phyloP scores from a whole-genome alignment of 2,113 vertebrate genomes.

The Xiphorhynchus elegans region DNA sequence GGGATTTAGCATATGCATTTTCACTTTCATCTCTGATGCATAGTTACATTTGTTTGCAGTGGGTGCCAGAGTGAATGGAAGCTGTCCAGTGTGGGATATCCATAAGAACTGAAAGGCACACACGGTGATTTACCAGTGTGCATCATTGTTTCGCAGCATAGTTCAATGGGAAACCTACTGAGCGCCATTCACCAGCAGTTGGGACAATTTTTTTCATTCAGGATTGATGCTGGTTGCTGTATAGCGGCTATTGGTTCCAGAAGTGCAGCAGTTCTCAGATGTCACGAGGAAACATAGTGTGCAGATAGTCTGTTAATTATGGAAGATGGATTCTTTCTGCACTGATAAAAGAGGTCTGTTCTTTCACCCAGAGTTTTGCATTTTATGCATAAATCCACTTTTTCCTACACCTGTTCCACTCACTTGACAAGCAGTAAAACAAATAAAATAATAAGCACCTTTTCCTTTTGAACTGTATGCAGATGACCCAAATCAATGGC shows the following conservation, averaged over 20 bases:
- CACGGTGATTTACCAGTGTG: conserved; percentile 62
- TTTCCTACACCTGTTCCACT: conserved; percentile 24
- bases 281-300: neutral
- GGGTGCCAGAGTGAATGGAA: conserved; percentile 68
- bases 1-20: conserved; percentile 72
- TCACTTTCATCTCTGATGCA: conserved; percentile 71
- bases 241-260: conserved; percentile 21
- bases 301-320: conserved; percentile 29
- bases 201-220: conserved; percentile 65
- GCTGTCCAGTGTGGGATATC: conserved; percentile 68
- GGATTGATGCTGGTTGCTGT: conserved; percentile 44
- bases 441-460: neutral
- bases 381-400: conserved; percentile 28
- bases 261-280: conserved; percentile 51
- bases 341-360: neutral
- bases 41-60: conserved; percentile 70
- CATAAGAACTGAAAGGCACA: conserved; percentile 64
- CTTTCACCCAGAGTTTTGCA: conserved; percentile 37
- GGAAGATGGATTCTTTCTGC: conserved; percentile 12
- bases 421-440: conserved; percentile 24
- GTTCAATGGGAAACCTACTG: conserved; percentile 64
- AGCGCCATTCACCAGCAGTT: conserved; percentile 55
- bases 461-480: conserved; percentile 30
- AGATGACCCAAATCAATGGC: conserved; percentile 40
- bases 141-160: conserved; percentile 54